Evolutionary conservation across 2,888 invertebrate species (phyloP), one percentile per base, ranked within the genome.

Genomic region (Agrotis exclamationis): DNA sequence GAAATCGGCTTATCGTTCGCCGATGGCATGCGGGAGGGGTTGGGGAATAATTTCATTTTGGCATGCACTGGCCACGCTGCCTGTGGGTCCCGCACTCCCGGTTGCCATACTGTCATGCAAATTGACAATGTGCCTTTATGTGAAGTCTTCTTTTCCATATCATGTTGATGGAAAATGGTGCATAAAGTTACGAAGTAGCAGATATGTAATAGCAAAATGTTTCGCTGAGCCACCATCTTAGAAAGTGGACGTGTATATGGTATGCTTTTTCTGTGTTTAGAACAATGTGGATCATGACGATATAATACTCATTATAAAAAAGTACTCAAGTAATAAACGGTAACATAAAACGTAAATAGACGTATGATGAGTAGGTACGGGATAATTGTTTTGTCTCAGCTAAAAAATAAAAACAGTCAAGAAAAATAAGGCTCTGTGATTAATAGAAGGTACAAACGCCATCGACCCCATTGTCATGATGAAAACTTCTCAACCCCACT

Each of bases 1-100:
- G 89, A 91, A 95, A 95, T 95, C 94, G 93, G 93, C 93, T 95
- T 95, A 94, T 92, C 92, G 93, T 89, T 87, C 85, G 79, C 82
- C 91, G 89, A 89, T 91, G 87, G 91, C 89, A 89, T 24, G 47
- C 48, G 47, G 87, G 71, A 62, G 88, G 69, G 77, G 72, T 54
- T 82, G 87, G 86, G 87, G 89, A 89, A 92, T 94, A 93, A 94
- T 94, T 93, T 93, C 89, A 92, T 93, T 92, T 89, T 86, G 86
- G 85, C 89, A 89, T 91, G 88, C 91, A 88, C 76, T 83, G 80
- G 75, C 79, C 80, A 76, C 79, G 80, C 67, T 54, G n/a, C n/a
- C n/a, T n/a, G 79, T 86, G 86, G 80, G 67, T 54, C 67, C 56
- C 75, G 75, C 33, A 56, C 28, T 56, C 28, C 5, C n/a, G n/a